Conservation (phyloP, 2,888 invertebrate genomes). For the Byasa hedistus region DNA sequence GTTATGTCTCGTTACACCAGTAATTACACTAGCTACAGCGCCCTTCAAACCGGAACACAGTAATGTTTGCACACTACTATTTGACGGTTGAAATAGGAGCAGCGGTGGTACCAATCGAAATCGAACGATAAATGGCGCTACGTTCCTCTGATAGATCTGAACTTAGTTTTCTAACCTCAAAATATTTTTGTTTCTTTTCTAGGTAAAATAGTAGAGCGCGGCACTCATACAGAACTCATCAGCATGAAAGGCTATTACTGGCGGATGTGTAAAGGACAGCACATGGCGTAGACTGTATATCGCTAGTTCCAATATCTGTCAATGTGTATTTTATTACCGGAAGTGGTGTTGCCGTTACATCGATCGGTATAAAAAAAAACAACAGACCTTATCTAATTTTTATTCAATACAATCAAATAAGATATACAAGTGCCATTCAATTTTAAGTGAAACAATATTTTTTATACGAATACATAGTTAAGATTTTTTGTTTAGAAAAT, state of each 20-base stretch:
- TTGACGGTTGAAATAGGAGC: too few relatives aligned
- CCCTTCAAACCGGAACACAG: too few relatives aligned
- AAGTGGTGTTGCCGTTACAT: not conserved
- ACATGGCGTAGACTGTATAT: slow-evolving; percentile 41
- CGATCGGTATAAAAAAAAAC: not conserved
- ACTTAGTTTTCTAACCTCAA: too few relatives aligned
- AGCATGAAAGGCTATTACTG: slow-evolving; percentile 82
- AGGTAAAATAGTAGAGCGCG: slow-evolving; percentile 87
- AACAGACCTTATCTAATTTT: slow-evolving; percentile 3
- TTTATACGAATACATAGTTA: not conserved
- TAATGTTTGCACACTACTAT: too few relatives aligned
- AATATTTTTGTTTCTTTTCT: slow-evolving; percentile 25
- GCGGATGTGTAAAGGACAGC: slow-evolving; percentile 78
- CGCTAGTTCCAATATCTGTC: not conserved
- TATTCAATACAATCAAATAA: slow-evolving; percentile 19
- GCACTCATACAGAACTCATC: slow-evolving; percentile 86
- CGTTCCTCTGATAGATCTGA: too few relatives aligned
- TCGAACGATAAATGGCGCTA: too few relatives aligned
- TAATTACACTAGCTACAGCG: too few relatives aligned
- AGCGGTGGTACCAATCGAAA: too few relatives aligned
- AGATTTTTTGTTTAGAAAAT: too few relatives aligned
- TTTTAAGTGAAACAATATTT: slow-evolving; percentile 18
- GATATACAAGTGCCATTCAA: slow-evolving; percentile 25
- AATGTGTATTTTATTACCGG: too few relatives aligned
- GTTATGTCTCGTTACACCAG: too few relatives aligned